Percentiles rank a stretch among this genome's conserved stretches.
phyloP scores from a whole-genome alignment of 2,113 vertebrate species.

The Pleuronectes platessa region DNA sequence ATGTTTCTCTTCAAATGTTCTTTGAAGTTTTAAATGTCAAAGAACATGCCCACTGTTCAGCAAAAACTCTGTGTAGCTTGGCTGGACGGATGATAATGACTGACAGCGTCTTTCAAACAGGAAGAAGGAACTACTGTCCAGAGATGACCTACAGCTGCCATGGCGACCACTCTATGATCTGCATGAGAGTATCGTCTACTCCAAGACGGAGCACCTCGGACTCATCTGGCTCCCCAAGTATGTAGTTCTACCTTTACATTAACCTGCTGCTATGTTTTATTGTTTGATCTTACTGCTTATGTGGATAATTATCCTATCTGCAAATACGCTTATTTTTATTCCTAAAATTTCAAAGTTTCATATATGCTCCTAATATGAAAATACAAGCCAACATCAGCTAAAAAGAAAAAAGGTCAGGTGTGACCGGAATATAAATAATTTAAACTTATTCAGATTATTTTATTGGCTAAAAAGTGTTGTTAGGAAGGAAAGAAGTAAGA shows the following conservation, averaged over 20 bases:
- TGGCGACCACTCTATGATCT: constrained; percentile 94
- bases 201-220: constrained; percentile 96
- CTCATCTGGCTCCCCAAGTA: constrained; percentile 99
- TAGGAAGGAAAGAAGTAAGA: no score
- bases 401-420: no score
- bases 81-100: constrained; percentile 5
- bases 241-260: constrained; percentile 55
- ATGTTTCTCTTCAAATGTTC: no score
- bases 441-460: no score
- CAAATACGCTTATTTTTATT: not conserved
- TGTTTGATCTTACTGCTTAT: not conserved
- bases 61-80: not conserved
- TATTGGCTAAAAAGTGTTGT: no score
- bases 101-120: constrained; percentile 47
- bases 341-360: no score
- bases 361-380: no score
- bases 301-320: not conserved
- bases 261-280: not conserved
- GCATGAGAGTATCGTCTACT: constrained; percentile 92
- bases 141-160: constrained; percentile 93
- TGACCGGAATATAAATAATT: no score
- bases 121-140: constrained; percentile 90
- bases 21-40: no score
- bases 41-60: not conserved
- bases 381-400: no score